Evolutionary conservation across 1,140 invertebrate genomes (phyloP).

Genomic region (Helicoverpa armigera): DNA sequence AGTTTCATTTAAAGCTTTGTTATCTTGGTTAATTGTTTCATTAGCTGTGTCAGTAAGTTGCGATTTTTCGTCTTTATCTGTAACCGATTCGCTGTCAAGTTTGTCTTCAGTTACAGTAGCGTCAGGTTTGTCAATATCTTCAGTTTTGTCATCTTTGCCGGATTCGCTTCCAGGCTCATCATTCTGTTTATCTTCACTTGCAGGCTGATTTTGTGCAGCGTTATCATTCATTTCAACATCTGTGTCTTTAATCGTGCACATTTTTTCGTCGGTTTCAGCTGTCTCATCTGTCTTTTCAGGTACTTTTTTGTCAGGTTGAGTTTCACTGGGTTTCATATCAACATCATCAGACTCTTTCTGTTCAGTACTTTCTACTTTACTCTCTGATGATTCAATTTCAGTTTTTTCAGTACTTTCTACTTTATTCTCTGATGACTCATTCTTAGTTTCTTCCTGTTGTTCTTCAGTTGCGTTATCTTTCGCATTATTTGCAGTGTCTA

Average conservation of each 20-base stretch:
- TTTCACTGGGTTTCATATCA: neutral
- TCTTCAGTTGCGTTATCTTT: conserved; percentile 41
- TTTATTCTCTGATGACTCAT: conserved; percentile 14
- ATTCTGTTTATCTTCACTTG: neutral
- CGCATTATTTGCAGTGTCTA: conserved; percentile 8
- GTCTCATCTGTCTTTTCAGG: conserved; percentile 30
- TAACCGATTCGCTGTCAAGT: neutral
- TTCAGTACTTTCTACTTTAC: neutral
- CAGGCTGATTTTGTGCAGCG: conserved; percentile 10
- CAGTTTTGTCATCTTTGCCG: neutral
- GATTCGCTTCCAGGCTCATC: neutral
- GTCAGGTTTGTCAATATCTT: conserved; percentile 18
- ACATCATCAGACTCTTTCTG: neutral
- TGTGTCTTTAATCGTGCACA: conserved; percentile 13
- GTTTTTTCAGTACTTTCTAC: conserved; percentile 26
- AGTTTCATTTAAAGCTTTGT: conserved; percentile 29
- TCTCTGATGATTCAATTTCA: conserved; percentile 18
- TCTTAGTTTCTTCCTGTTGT: conserved; percentile 33
- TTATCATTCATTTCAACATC: conserved; percentile 33
- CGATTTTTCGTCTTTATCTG: too few species aligned
- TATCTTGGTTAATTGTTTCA: conserved; percentile 1
- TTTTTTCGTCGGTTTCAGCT: conserved; percentile 32
- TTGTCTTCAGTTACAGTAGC: conserved; percentile 45
- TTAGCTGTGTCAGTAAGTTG: neutral
- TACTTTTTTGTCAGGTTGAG: neutral